Percentiles rank a stretch among this genome's conserved stretches.
phyloP scores from a whole-genome alignment of 1,140 invertebrate species.

The Drusus annulatus region DNA sequence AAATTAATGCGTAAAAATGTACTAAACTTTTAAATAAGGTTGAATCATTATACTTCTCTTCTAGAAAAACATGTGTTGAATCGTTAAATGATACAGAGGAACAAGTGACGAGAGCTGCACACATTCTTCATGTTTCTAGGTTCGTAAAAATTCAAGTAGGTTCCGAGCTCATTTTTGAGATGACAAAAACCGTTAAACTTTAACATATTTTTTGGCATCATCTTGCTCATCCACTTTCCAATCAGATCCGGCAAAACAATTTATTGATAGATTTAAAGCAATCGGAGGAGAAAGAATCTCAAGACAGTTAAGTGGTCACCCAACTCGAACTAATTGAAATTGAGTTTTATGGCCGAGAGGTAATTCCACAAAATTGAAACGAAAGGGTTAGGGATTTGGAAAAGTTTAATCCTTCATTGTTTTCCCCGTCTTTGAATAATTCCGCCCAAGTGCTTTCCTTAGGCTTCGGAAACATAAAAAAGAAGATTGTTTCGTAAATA shows the following conservation, averaged over 20 bases:
- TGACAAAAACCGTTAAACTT: too few species aligned
- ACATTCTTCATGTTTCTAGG: too few species aligned
- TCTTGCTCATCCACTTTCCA: background rate
- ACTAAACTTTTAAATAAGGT: too few species aligned
- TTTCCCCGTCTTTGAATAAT: slow-evolving; percentile 37
- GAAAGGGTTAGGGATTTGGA: slow-evolving; percentile 54
- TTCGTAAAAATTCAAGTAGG: too few species aligned
- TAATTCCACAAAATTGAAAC: slow-evolving; percentile 46
- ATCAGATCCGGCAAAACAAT: background rate
- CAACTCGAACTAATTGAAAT: slow-evolving; percentile 53
- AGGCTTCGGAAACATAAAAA: slow-evolving; percentile 30
- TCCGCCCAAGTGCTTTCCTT: slow-evolving; percentile 49
- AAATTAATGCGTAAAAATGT: too few species aligned
- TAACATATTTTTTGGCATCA: background rate
- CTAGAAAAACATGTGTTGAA: too few species aligned
- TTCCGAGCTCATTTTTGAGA: too few species aligned
- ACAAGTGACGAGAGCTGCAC: too few species aligned
- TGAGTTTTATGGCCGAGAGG: slow-evolving; percentile 54
- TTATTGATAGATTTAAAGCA: background rate
- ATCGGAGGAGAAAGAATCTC: slow-evolving; percentile 12
- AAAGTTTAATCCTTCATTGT: slow-evolving; percentile 58
- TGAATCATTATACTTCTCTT: too few species aligned
- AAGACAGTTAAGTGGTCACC: slow-evolving; percentile 12
- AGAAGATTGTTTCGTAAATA: slow-evolving; percentile 40
- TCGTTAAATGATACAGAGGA: too few species aligned